Base-by-base conservation (phyloP, 2,888 invertebrate species). In the Perizoma affinitatum region DNA sequence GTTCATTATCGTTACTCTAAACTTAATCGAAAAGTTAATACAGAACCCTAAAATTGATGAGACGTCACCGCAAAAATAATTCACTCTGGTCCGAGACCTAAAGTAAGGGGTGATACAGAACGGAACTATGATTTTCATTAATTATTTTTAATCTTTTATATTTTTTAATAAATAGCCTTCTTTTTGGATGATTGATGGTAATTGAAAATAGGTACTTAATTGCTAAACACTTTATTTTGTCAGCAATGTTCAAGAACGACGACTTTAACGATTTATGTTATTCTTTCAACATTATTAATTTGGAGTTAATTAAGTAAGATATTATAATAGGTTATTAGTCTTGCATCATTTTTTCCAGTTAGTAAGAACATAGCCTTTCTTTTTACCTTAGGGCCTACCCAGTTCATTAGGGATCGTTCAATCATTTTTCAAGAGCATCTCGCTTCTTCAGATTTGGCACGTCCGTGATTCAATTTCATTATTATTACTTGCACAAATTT, bases 341-440 rank as follows among this genome's bases (percentile, higher is more conserved):
- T 22, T 22, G 22, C 22, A 22, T 22, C 1, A 2, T 22, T 22
- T 43, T 40, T 36, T 40, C 5, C 9, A 8, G 7, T 48, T 36
- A 48, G 11, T 53, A 8, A 33, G 11, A 44, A 46, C 45, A 46
- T 10, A 10, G 46, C 58, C 79, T 80, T 83, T 83, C 81, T 79
- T 76, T 73, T 79, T 80, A 82, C 86, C 84, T 78, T 74, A 82
- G 81, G 84, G 85, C 83, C 82, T 75, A 80, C 80, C 75, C 81
- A 79, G 83, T 84, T 87, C 86, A 87, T 87, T 86, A 87, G 71
- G 81, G 79, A 84, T 77, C 85, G 83, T 83, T 86, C 85, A 87
- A 86, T 86, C 87, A 86, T 84, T 72, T 74, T 78, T 80, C 82
- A 79, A 80, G 78, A 81, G 78, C 70, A 72, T 73, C 74, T 67